Evolutionary conservation across 2,888 invertebrate genomes (phyloP), one percentile per base, ranked within the genome.

Genomic region (Polydrusus pterygomalis): DNA sequence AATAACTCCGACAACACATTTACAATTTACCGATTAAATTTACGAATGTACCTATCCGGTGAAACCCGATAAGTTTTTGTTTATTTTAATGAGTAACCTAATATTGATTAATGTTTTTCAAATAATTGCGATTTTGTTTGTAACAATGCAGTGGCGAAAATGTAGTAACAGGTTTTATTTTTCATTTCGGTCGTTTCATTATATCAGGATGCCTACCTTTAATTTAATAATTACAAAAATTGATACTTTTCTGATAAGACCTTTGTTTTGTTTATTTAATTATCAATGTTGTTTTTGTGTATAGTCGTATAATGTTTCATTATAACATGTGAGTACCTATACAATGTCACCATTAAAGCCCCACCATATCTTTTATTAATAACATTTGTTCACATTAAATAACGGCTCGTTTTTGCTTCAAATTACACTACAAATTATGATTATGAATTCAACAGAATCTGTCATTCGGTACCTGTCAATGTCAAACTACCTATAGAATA

Each of bases 31-130:
- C 72, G 72, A 75, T 78, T n/a, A n/a, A n/a, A n/a, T n/a, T n/a
- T n/a, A n/a, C n/a, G n/a, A n/a, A n/a, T 67, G 73, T 73, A 68
- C 40, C 69, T 54, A 54, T n/a, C 54, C 40, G 47, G 54, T 51
- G 79, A 78, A 79, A 81, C 68, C 70, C 49, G 75, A 79, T 74
- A 68, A 43, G 68, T 47, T 60, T 79, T 79, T 75, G 70, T 78
- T 79, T 78, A 81, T 80, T 79, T 80, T 78, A 78, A 79, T 77
- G 80, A 79, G 83, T 72, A 81, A 82, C 78, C 65, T 51, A 80
- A 83, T 81, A 80, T 80, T 79, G 79, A 79, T 82, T 79, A 79
- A 79, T 79, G 79, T 79, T 80, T 79, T 81, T 78, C 73, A 78
- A 79, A 80, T 82, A 82, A 81, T 68, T 74, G 63, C 62, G 68